Evolutionary conservation across 2,797 vertebrate species (phyloP).

Genomic region (Danio tinwini): DNA sequence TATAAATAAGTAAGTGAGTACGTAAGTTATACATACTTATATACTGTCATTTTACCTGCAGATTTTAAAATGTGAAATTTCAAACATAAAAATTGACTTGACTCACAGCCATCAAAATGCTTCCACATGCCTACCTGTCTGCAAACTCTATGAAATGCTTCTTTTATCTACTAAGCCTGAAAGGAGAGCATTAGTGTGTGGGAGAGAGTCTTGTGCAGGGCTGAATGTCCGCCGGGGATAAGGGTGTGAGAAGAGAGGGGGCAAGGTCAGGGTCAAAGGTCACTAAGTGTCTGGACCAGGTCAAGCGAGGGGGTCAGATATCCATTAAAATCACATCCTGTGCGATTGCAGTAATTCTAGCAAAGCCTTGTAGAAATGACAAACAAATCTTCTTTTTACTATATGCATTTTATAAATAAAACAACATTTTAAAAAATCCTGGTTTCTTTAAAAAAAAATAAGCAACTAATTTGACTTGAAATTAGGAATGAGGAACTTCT

Average conservation of each 20-base stretch:
- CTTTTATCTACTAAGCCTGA: conserved; percentile 20
- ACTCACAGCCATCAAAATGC: background rate
- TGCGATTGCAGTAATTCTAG: conserved; percentile 14
- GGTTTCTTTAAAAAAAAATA: background rate
- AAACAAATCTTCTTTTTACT: background rate
- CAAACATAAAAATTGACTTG: too few species aligned
- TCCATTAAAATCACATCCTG: conserved; percentile 46
- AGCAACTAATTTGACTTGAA: too few species aligned
- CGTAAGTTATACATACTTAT: too few species aligned
- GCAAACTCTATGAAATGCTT: conserved; percentile 18
- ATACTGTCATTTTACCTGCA: too few species aligned
- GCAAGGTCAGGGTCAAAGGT: conserved; percentile 55
- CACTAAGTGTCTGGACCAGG: conserved; percentile 52
- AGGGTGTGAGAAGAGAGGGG: conserved; percentile 34
- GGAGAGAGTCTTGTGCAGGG: conserved; percentile 24
- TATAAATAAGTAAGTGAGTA: background rate
- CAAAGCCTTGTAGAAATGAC: background rate
- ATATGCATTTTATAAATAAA: background rate
- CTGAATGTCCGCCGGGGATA: background rate
- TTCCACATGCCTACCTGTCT: conserved; percentile 22
- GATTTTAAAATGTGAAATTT: too few species aligned
- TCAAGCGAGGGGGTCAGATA: conserved; percentile 38
- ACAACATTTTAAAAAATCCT: background rate
- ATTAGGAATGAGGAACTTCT: too few species aligned
- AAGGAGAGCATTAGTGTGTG: conserved; percentile 25